phyloP scores from a whole-genome alignment of 2,797 vertebrate species.

The Schizopygopsis malacanthus region DNA sequence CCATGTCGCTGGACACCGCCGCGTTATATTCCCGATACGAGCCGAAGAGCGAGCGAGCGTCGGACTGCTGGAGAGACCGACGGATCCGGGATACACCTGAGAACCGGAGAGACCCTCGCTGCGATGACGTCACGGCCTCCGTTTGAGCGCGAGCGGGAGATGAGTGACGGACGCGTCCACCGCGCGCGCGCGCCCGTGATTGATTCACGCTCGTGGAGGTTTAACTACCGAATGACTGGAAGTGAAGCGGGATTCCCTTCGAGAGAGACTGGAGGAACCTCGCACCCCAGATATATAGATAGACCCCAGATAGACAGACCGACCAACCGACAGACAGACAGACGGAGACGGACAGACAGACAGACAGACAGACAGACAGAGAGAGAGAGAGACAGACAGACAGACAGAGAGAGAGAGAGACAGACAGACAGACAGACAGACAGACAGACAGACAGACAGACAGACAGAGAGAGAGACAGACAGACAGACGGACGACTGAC shows the following conservation, averaged over 20 bases:
- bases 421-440: no score
- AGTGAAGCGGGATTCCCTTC: constrained; percentile 34
- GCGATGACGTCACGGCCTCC: constrained; percentile 29
- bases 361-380: background rate
- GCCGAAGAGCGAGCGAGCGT: background rate
- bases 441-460: no score
- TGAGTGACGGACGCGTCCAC: constrained; percentile 4
- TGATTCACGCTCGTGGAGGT: constrained; percentile 1
- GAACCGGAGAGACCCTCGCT: background rate
- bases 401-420: no score
- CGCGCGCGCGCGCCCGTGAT: background rate
- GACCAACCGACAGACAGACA: no score
- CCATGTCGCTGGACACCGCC: constrained; percentile 30
- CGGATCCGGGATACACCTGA: constrained; percentile 4
- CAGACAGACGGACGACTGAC: no score
- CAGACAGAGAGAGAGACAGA: background rate
- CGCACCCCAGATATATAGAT: background rate
- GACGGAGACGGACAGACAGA: background rate
- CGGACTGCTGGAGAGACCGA: background rate
- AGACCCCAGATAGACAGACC: background rate
- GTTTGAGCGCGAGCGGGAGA: constrained; percentile 5
- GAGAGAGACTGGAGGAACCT: background rate
- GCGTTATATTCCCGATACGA: background rate
- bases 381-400: no score
- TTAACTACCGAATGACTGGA: constrained; percentile 29